Percentiles rank a stretch among this genome's conserved stretches.
Evolutionary conservation across 64 coral and sea anemone genomes (phyloP).

Genomic region (Montipora sp.): DNA sequence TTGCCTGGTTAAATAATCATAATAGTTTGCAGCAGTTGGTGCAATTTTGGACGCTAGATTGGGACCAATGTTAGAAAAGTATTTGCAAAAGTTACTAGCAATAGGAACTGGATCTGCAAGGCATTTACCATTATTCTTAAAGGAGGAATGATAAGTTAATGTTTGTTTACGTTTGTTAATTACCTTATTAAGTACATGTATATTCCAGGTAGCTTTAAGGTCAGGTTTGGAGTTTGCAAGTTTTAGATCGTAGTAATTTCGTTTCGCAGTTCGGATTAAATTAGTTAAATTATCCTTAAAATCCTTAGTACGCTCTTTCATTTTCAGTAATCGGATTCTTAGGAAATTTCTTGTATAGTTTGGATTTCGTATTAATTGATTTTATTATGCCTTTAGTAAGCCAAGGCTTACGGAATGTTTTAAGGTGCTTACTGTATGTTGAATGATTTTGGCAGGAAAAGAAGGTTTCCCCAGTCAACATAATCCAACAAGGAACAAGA

Average conservation of each 20-base stretch:
- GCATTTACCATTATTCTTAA: too few species aligned
- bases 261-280: conserved; percentile 57
- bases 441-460: conserved; percentile 59
- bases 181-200: too few species aligned
- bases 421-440: background rate
- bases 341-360: conserved; percentile 61
- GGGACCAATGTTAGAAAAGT: conserved; percentile 30
- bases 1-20: background rate
- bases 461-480: conserved; percentile 17
- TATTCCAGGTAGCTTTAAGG: too few species aligned
- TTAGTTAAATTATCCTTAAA: conserved; percentile 75
- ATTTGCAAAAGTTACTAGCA: too few species aligned
- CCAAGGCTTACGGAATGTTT: conserved; percentile 50
- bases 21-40: background rate
- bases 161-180: too few species aligned
- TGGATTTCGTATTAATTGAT: conserved; percentile 67
- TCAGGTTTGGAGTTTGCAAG: too few species aligned
- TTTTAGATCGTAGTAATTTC: background rate
- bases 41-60: conserved; percentile 39
- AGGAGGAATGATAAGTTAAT: too few species aligned
- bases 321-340: conserved; percentile 6
- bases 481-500: background rate
- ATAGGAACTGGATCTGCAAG: too few species aligned
- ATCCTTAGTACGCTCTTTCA: conserved; percentile 29
- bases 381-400: conserved; percentile 72